Conservation (phyloP, 2,797 vertebrate genomes). For the Melanogrammus aeglefinus region DNA sequence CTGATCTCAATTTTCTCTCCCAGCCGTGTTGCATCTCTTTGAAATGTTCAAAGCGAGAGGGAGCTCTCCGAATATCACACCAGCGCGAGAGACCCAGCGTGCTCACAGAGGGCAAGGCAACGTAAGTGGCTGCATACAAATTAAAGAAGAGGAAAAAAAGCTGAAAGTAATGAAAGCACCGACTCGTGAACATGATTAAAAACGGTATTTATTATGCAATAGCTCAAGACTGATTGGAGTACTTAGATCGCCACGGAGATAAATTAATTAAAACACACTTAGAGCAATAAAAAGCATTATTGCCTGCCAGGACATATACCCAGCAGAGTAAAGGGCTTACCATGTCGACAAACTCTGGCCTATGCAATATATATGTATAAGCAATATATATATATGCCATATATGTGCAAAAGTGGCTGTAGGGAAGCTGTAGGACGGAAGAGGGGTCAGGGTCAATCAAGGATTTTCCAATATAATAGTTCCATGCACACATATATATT, state of each 20-base stretch:
- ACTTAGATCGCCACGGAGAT: conserved; percentile 21
- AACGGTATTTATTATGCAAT: conserved; percentile 43
- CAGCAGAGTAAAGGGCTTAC: too few relatives aligned
- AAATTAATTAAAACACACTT: conserved; percentile 33
- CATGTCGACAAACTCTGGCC: too few relatives aligned
- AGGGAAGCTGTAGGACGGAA: too few relatives aligned
- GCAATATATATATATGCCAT: too few relatives aligned
- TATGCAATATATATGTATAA: too few relatives aligned
- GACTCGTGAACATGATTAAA: too few relatives aligned
- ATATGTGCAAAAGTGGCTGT: too few relatives aligned
- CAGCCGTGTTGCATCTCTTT: conserved; percentile 63
- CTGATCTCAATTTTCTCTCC: conserved; percentile 66
- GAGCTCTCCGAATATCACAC: conserved; percentile 48
- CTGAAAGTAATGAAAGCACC: not conserved
- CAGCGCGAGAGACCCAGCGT: not conserved
- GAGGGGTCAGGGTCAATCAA: not conserved
- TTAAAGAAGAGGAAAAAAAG: conserved; percentile 57
- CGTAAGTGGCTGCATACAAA: conserved; percentile 67
- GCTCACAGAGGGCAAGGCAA: conserved; percentile 38
- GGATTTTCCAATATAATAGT: not conserved
- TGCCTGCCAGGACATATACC: too few relatives aligned
- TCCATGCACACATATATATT: not conserved
- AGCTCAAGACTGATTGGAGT: conserved; percentile 34
- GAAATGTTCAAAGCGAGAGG: conserved; percentile 68
- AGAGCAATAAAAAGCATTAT: too few relatives aligned